phyloP scores from a whole-genome alignment of 30 jellyfish, hydroid and myxozoan genomes.

The Aurelia coerulea region DNA sequence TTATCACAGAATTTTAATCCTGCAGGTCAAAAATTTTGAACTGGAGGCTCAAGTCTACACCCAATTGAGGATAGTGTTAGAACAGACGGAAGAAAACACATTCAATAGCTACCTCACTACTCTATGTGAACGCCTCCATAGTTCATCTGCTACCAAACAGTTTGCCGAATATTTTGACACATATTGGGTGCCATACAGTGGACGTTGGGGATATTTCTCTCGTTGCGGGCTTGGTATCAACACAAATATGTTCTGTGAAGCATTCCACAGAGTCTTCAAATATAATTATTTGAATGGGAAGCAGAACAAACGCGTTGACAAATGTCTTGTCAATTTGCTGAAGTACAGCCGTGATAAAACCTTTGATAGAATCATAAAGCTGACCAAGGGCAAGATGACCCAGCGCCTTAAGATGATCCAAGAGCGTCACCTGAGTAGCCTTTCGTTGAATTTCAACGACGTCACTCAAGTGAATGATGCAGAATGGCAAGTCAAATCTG shows the following conservation, averaged over 20 bases:
- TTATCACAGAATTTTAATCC: too few species aligned
- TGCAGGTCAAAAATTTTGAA: too few species aligned
- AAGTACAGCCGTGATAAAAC: slow-evolving; percentile 17
- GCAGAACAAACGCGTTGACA: slow-evolving; percentile 48
- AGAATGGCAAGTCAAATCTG: slow-evolving; percentile 13
- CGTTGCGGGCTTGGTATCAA: slow-evolving; percentile 61
- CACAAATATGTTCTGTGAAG: slow-evolving; percentile 70
- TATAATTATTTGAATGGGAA: slow-evolving; percentile 48
- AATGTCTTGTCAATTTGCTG: slow-evolving; percentile 33
- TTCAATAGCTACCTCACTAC: background rate
- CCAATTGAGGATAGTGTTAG: background rate
- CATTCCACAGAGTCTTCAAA: slow-evolving; percentile 61
- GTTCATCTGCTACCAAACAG: slow-evolving; percentile 11
- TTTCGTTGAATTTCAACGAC: background rate
- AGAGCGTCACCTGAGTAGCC: slow-evolving; percentile 9
- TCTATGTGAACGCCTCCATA: slow-evolving; percentile 15
- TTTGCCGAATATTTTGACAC: slow-evolving; percentile 51
- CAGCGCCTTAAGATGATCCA: slow-evolving; percentile 5
- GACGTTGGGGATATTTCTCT: slow-evolving; percentile 35
- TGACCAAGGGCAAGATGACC: slow-evolving; percentile 47
- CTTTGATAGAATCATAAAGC: slow-evolving; percentile 3
- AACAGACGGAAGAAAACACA: background rate
- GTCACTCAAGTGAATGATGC: background rate
- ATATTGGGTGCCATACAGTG: slow-evolving; percentile 2
- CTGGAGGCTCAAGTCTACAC: too few species aligned